A percentile compares a stretch with the other conserved stretches of the same genome.
Conservation (phyloP, 2,797 vertebrate species). For the Sebastolobus alascanus region DNA sequence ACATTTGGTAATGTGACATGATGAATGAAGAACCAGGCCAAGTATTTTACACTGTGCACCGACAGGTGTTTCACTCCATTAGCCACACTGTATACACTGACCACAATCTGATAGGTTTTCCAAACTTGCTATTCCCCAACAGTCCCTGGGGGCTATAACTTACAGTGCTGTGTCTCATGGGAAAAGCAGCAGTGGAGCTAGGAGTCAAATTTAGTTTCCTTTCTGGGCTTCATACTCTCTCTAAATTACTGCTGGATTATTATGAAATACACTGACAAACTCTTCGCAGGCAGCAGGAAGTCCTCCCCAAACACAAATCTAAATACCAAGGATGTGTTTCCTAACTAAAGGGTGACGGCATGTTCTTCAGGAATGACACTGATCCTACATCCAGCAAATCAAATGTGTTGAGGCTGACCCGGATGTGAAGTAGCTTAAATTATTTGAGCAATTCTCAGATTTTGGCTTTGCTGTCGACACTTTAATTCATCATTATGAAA, state of each 20-base stretch:
- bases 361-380: not conserved
- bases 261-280: slow-evolving; percentile 36
- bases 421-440: not conserved
- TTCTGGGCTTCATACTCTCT: slow-evolving; percentile 30
- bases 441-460: not conserved
- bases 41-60: slow-evolving; percentile 2
- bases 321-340: slow-evolving; percentile 27
- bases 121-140: slow-evolving; percentile 60
- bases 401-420: slow-evolving; percentile 3
- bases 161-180: slow-evolving; percentile 32
- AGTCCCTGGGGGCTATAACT: slow-evolving; percentile 55
- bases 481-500: not conserved
- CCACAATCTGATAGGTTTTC: slow-evolving; percentile 49
- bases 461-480: not conserved
- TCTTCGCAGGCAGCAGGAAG: not conserved
- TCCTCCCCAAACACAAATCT: slow-evolving; percentile 41
- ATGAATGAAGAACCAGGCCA: not conserved
- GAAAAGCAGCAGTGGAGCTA: slow-evolving; percentile 16
- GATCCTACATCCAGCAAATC: slow-evolving; percentile 10
- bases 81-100: slow-evolving; percentile 28
- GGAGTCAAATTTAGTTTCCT: slow-evolving; percentile 46
- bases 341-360: not conserved
- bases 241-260: slow-evolving; percentile 25
- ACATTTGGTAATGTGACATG: not conserved
- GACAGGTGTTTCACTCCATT: slow-evolving; percentile 50